phyloP scores from a whole-genome alignment of 2,888 invertebrate species.

The Ligdia adustata region DNA sequence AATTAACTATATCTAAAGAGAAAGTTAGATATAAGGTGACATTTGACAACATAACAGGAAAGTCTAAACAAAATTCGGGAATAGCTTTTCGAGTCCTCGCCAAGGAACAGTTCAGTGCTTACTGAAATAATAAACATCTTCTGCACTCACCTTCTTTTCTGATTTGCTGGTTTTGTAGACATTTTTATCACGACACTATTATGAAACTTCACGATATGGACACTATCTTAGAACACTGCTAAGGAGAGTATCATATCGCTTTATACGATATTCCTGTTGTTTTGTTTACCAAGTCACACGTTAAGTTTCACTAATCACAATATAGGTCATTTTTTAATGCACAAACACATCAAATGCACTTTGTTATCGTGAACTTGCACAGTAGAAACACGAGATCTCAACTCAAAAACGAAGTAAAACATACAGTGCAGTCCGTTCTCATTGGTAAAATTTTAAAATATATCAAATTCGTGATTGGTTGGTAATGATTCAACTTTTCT shows the following conservation, averaged over 20 bases:
- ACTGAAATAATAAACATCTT: constrained; percentile 32
- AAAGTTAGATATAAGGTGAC: constrained; percentile 46
- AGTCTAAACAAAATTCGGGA: constrained; percentile 30
- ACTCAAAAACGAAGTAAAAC: constrained; percentile 39
- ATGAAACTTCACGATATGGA: constrained; percentile 76
- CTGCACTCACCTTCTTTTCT: constrained; percentile 87
- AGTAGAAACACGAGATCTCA: constrained; percentile 50
- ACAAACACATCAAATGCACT: constrained; percentile 72
- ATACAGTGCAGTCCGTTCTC: constrained; percentile 40
- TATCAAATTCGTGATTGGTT: neutral
- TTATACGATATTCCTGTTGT: constrained; percentile 56
- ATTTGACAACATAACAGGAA: constrained; percentile 42
- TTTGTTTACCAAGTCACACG: constrained; percentile 57
- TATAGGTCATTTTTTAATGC: constrained; percentile 78
- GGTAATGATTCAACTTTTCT: neutral
- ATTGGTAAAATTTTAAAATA: neutral
- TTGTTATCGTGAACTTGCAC: constrained; percentile 76
- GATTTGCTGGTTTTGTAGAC: constrained; percentile 84
- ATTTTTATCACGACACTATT: constrained; percentile 70
- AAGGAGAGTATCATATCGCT: constrained; percentile 83
- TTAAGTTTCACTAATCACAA: constrained; percentile 67
- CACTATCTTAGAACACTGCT: constrained; percentile 84
- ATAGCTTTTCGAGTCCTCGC: neutral
- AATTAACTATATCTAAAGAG: constrained; percentile 37
- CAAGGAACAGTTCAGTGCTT: neutral